Evolutionary conservation across 2,797 vertebrate species (phyloP), one percentile per base, ranked within the genome.

Genomic region (Ambastaia sidthimunki): DNA sequence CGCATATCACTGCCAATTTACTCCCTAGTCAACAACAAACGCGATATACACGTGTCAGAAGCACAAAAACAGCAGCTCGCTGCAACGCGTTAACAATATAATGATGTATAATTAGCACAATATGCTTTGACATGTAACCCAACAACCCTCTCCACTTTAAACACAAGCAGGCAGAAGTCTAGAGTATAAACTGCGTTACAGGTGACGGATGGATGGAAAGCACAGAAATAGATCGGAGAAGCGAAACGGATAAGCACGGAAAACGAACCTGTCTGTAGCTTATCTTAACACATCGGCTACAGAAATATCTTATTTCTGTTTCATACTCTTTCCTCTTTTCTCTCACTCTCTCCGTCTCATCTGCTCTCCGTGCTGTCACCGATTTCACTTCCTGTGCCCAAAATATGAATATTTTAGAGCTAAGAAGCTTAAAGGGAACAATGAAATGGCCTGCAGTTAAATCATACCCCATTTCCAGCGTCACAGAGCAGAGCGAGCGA

Each of bases 341-440:
- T 25, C 78, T 69, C 78, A 81, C 88, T 82, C 74, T 80, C 85
- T 84, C 86, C 85, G 82, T 85, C 86, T 90, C 87, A 76, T 87
- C 15, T 28, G 54, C 48, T 72, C 76, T 74, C 70, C 59, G 16
- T 86, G 81, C 88, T 83, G 82, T 91, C 90, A 92, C 84, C 87
- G 85, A 90, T 91, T 91, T 81, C 88, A 83, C 90, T 92, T 90
- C 86, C 87, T 87, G 86, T 88, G 71, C 88, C 88, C 88, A 87
- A 86, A 92, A 93, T 91, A 92, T 93, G 92, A 94, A 94, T 95
- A 94, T 94, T 93, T 94, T 91, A 93, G 82, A 90, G 90, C 89
- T 93, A 94, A 94, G 92, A 88, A 92, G 93, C 92, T 94, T 94
- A 93, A 84, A 90, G 90, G 86, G 91, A 93, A 94, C 93, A 94